These are phyloP conservation scores for Tetranychus urticae DNA, from an alignment of 1,140 invertebrate genomes.

Conservation along the genomic window DNA sequence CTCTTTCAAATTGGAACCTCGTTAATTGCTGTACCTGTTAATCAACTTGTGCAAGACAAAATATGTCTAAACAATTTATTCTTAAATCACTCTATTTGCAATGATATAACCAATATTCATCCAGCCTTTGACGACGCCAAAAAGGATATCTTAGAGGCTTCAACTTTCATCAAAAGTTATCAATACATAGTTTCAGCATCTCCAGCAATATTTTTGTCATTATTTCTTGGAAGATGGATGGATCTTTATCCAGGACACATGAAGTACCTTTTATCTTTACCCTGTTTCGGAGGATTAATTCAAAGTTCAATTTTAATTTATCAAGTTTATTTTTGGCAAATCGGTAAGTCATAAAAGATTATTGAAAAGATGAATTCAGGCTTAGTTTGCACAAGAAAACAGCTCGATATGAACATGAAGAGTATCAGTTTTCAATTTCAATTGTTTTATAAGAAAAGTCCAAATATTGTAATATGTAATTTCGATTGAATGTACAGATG, in stretches of 20 bases:
- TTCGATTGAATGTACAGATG: too few species aligned
- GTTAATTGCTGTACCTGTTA: neutral
- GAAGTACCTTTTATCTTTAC: neutral
- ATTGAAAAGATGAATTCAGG: too few species aligned
- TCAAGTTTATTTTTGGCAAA: neutral
- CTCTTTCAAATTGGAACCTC: neutral
- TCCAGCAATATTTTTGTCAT: slow-evolving; percentile 1
- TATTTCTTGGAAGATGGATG: slow-evolving; percentile 6
- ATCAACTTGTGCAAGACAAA: slow-evolving; percentile 7
- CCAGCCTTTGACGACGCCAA: neutral
- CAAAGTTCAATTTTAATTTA: neutral
- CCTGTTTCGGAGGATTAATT: neutral
- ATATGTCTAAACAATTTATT: slow-evolving; percentile 3
- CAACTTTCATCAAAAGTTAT: neutral
- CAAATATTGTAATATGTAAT: too few species aligned
- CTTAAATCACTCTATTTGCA: neutral
- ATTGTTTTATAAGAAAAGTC: too few species aligned
- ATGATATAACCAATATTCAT: neutral
- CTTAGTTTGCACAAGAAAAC: too few species aligned
- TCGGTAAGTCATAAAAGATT: too few species aligned
- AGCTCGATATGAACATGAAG: too few species aligned
- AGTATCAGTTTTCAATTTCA: too few species aligned
- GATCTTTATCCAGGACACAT: slow-evolving; percentile 3
- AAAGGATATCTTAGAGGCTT: neutral
- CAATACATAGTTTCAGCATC: neutral